Conservation (phyloP, 1,140 invertebrate genomes). For the Apis cerana region DNA sequence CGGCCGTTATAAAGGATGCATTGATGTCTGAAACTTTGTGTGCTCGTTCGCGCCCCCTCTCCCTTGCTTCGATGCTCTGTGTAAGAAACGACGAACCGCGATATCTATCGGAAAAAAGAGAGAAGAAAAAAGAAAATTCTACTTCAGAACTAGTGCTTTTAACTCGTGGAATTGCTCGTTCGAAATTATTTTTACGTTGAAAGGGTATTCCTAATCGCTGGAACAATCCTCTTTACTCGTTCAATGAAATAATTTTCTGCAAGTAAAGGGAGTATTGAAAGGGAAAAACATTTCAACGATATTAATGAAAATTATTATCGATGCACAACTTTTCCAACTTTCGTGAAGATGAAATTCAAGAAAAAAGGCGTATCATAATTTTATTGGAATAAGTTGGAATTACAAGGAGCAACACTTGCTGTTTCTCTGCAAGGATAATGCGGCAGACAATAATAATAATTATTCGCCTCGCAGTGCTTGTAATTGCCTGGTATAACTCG, state of each 20-base stretch:
- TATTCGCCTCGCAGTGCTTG: slow-evolving; percentile 56
- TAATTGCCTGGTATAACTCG: slow-evolving; percentile 61
- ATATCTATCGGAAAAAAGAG: not conserved
- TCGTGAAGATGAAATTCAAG: too few species aligned
- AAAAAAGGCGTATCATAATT: too few species aligned
- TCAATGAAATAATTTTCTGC: too few species aligned
- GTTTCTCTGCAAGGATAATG: slow-evolving; percentile 54
- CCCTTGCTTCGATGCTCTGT: slow-evolving; percentile 10
- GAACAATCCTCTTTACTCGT: too few species aligned
- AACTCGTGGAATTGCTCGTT: not conserved
- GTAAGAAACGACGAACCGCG: not conserved
- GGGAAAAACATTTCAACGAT: too few species aligned
- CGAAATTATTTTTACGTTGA: not conserved
- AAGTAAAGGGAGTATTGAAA: too few species aligned
- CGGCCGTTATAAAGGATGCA: slow-evolving; percentile 30
- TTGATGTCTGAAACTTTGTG: slow-evolving; percentile 39
- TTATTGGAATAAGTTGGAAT: not conserved
- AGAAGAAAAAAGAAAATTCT: not conserved
- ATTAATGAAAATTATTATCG: too few species aligned
- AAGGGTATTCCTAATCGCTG: too few species aligned
- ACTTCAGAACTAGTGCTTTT: slow-evolving; percentile 2
- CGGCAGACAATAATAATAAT: slow-evolving; percentile 63
- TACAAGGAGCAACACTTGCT: not conserved
- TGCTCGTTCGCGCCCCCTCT: slow-evolving; percentile 14
- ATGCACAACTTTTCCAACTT: too few species aligned